These are phyloP conservation scores for Muraenolepis orangiensis DNA, from an alignment of 2,797 vertebrate species.

Conservation along the genomic window DNA sequence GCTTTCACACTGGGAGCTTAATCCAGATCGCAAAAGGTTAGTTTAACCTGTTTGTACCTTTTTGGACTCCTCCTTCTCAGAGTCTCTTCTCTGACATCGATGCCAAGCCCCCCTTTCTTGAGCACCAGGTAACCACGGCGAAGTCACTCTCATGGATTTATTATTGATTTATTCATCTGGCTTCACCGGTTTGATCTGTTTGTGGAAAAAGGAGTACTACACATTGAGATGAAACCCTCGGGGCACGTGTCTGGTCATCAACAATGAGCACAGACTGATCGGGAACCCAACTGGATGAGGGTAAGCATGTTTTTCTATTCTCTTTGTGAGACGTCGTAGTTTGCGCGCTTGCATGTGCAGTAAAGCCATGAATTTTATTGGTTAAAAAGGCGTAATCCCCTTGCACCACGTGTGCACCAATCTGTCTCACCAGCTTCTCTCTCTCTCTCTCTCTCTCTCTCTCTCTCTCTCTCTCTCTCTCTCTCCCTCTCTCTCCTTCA, in stretches of 20 bases:
- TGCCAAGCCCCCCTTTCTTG: background rate
- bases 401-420: too few species aligned
- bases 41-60: background rate
- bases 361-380: too few species aligned
- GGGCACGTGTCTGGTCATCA: slow-evolving; percentile 70
- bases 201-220: slow-evolving; percentile 52
- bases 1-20: background rate
- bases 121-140: background rate
- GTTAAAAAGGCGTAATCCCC: background rate
- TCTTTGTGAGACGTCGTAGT: background rate
- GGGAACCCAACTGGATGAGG: slow-evolving; percentile 55
- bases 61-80: background rate
- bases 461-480: too few species aligned
- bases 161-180: too few species aligned
- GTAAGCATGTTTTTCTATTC: slow-evolving; percentile 38
- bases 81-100: background rate
- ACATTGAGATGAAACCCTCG: slow-evolving; percentile 49
- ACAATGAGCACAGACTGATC: slow-evolving; percentile 26
- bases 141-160: background rate
- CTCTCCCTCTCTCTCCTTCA: slow-evolving; percentile 50
- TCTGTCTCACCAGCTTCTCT: background rate
- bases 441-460: too few species aligned
- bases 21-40: background rate
- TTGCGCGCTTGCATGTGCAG: background rate
- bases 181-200: background rate